phyloP scores from a whole-genome alignment of 2,113 vertebrate genomes.

The Catharus bicknelli region DNA sequence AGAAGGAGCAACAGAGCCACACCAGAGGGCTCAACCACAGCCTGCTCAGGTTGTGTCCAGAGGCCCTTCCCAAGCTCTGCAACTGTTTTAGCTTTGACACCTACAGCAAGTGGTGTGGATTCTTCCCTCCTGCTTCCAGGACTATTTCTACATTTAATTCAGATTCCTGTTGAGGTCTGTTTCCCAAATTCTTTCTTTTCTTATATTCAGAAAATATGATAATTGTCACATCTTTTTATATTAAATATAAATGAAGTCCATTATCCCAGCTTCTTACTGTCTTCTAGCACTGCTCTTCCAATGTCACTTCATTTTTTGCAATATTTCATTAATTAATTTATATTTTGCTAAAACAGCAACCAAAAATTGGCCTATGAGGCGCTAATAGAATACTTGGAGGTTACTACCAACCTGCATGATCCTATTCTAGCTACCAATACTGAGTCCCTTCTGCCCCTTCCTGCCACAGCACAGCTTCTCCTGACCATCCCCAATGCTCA shows the following conservation, averaged over 20 bases:
- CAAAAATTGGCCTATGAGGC: neutral
- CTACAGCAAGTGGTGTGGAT: neutral
- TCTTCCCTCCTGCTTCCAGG: neutral
- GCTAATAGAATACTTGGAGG: neutral
- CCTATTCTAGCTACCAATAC: neutral
- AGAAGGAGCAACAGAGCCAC: neutral
- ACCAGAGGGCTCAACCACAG: accelerated
- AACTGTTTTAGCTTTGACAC: neutral
- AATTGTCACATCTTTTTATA: neutral
- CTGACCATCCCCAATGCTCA: neutral
- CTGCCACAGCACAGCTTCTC: neutral
- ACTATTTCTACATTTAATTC: neutral
- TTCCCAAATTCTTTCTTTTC: neutral
- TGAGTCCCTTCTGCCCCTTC: neutral
- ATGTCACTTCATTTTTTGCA: neutral
- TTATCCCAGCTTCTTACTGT: neutral
- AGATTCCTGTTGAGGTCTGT: neutral
- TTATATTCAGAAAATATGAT: neutral
- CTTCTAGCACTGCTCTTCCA: neutral
- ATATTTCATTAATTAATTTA: neutral
- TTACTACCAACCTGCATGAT: neutral
- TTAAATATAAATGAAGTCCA: neutral
- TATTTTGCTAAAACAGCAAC: neutral
- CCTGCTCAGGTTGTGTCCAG: neutral
- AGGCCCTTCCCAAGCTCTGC: neutral